A percentile compares a stretch with the other conserved stretches of the same genome.
These are phyloP conservation scores for Rhadinocentrus ornatus DNA, from an alignment of 2,797 vertebrate genomes.

Conservation along the genomic window DNA sequence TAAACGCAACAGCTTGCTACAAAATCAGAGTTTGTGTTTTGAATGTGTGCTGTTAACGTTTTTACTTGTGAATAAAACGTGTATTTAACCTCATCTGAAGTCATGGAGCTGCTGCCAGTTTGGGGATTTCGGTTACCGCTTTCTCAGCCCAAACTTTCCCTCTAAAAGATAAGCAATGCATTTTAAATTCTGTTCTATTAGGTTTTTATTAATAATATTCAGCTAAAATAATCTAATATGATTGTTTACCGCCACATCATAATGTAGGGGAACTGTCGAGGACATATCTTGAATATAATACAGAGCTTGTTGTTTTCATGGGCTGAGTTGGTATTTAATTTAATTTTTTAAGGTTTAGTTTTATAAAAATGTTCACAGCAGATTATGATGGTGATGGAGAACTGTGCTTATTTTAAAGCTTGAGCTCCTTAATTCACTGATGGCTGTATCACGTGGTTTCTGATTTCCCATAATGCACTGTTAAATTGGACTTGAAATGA, in stretches of 20 bases:
- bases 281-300: no score
- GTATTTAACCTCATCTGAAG: constrained; percentile 64
- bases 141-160: neutral
- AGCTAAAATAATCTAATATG: neutral
- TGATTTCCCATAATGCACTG: constrained; percentile 21
- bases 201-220: no score
- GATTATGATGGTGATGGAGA: constrained; percentile 8
- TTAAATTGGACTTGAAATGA: constrained; percentile 33
- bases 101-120: constrained; percentile 36
- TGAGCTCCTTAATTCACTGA: neutral
- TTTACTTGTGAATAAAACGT: constrained; percentile 77
- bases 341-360: neutral
- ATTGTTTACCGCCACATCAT: neutral
- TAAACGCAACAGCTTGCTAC: constrained; percentile 67
- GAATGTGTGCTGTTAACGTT: constrained; percentile 73
- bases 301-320: no score
- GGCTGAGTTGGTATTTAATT: neutral
- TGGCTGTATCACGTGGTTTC: neutral
- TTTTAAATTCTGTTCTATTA: neutral
- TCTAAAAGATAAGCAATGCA: neutral
- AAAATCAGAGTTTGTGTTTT: constrained; percentile 62
- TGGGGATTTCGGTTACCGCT: neutral
- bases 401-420: neutral
- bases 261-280: neutral
- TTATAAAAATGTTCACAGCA: neutral